Percentiles rank a stretch among this genome's conserved stretches.
Evolutionary conservation across 2,888 invertebrate genomes (phyloP).

Genomic region (Acrobasis consociella): DNA sequence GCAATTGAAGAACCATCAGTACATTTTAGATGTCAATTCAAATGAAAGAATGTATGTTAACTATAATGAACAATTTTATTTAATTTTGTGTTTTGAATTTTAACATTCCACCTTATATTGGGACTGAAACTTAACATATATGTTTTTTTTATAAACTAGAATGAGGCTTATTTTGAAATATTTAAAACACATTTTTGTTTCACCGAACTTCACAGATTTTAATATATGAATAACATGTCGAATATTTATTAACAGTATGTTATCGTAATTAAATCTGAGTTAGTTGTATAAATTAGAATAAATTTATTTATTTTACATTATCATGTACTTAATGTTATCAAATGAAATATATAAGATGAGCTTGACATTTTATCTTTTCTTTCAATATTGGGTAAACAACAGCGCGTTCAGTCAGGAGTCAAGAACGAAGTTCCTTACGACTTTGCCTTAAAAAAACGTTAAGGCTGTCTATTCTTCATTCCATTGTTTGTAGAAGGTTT

Average conservation of each 20-base stretch:
- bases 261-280: conserved; percentile 20
- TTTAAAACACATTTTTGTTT: neutral
- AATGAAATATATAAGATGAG: conserved; percentile 53
- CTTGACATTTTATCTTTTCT: neutral
- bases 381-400: neutral
- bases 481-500: too few species aligned
- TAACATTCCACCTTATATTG: conserved; percentile 10
- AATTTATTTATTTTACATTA: conserved; percentile 57
- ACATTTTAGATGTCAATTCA: too few species aligned
- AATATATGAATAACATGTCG: neutral
- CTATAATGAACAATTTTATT: neutral
- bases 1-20: too few species aligned
- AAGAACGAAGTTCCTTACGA: too few species aligned
- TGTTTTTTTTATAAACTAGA: too few species aligned
- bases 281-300: conserved; percentile 37
- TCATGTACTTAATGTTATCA: conserved; percentile 71
- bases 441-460: too few species aligned
- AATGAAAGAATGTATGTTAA: conserved; percentile 10
- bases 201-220: neutral
- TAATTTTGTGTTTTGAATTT: neutral
- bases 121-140: neutral
- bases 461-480: too few species aligned
- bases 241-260: neutral
- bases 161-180: too few species aligned
- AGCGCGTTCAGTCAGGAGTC: too few species aligned